Conservation (phyloP, 2,113 vertebrate genomes). For the Hymenochirus boettgeri region DNA sequence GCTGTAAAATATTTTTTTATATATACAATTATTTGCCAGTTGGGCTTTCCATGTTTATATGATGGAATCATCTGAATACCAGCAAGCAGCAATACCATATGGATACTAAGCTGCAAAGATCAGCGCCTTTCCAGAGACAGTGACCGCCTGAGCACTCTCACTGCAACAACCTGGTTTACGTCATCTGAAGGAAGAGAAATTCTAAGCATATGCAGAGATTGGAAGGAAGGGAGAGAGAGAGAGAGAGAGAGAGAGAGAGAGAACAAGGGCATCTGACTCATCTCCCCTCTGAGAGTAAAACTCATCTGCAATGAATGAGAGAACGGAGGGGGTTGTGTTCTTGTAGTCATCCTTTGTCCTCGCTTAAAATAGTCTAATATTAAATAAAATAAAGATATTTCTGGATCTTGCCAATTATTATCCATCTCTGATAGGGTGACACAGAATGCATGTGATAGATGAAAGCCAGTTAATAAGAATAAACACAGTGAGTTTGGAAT, state of each 20-base stretch:
- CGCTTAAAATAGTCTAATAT: conserved; percentile 34
- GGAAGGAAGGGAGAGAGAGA: no score
- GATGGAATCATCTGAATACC: neutral
- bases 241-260: conserved; percentile 30
- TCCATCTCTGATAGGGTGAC: neutral
- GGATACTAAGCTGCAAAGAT: conserved; percentile 24
- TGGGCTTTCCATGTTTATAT: no score
- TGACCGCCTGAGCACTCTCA: conserved; percentile 13
- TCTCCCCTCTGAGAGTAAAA: conserved; percentile 22
- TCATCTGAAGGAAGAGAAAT: conserved; percentile 28
- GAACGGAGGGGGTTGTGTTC: neutral
- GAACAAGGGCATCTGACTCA: conserved; percentile 40
- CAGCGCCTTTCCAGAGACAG: conserved; percentile 23
- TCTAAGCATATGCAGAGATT: conserved; percentile 37
- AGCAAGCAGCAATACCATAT: neutral
- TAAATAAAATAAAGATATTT: conserved; percentile 32
- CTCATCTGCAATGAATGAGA: conserved; percentile 37
- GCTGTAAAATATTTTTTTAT: no score
- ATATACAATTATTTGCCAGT: no score
- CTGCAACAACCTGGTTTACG: conserved; percentile 20
- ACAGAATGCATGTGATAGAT: conserved; percentile 32
- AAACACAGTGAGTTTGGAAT: neutral
- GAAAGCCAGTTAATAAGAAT: conserved; percentile 1
- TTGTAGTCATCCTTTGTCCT: conserved; percentile 27
- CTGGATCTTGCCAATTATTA: conserved; percentile 30